Evolutionary conservation across 2,113 vertebrate genomes (phyloP).

Genomic region (Anguilla japonica): DNA sequence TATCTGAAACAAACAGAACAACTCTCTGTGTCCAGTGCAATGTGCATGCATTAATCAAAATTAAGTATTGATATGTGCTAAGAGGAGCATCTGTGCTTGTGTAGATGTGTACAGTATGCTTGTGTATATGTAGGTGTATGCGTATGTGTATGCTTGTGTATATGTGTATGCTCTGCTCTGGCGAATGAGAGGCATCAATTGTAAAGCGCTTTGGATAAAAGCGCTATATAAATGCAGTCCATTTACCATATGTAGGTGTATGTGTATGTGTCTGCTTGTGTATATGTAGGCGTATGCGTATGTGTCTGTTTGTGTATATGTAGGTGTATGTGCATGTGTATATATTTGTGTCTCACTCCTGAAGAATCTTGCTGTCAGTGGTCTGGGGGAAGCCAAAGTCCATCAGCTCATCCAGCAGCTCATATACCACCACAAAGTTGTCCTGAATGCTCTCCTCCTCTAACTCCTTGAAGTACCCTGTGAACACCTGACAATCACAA

Average conservation of each 20-base stretch:
- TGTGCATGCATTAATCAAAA: not conserved
- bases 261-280: no score
- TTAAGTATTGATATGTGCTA: not conserved
- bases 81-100: not conserved
- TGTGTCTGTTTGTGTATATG: not conserved
- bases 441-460: constrained; percentile 94
- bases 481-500: constrained; percentile 77
- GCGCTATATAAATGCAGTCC: no score
- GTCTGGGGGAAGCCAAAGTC: constrained; percentile 96
- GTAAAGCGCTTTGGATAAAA: no score
- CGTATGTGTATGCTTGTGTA: not conserved
- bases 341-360: constrained; percentile 76
- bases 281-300: not conserved
- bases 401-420: constrained; percentile 93
- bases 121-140: not conserved
- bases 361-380: constrained; percentile 92
- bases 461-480: constrained; percentile 93
- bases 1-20: constrained; percentile 68
- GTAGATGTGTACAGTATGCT: not conserved
- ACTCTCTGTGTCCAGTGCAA: not conserved
- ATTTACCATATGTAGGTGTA: not conserved
- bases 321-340: not conserved
- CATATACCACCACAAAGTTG: constrained; percentile 92
- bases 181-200: no score
- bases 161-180: no score